Conservation (phyloP, 2,888 invertebrate genomes). For the Drosophila paramelanica region DNA sequence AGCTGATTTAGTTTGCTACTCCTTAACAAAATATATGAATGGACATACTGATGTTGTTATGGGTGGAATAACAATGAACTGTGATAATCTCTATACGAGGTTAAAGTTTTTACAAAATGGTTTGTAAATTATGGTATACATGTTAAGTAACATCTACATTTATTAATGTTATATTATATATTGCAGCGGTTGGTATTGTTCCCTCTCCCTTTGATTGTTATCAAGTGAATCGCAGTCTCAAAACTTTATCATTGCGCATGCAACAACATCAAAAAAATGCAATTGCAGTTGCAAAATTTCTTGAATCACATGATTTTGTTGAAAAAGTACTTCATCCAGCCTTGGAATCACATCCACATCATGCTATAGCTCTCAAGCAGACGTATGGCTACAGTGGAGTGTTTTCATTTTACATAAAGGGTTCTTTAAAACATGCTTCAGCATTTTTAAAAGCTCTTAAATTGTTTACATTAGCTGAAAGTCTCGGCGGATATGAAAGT, state of each 20-base stretch:
- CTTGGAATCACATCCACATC: constrained; percentile 94
- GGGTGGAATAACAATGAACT: constrained; percentile 93
- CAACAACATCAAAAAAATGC: constrained; percentile 93
- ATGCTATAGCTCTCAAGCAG: constrained; percentile 92
- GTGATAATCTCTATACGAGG: constrained; percentile 89
- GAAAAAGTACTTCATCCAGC: constrained; percentile 94
- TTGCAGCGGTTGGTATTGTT: constrained; percentile 89
- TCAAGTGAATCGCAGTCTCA: constrained; percentile 95
- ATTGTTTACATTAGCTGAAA: constrained; percentile 95
- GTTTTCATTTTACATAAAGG: constrained; percentile 94
- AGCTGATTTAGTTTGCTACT: constrained; percentile 96
- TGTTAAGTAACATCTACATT: too few relatives aligned
- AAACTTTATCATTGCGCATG: constrained; percentile 97
- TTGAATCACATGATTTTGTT: constrained; percentile 92
- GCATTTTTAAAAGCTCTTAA: constrained; percentile 91
- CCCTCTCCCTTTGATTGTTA: constrained; percentile 99
- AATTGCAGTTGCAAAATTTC: constrained; percentile 91
- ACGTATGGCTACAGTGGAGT: constrained; percentile 96
- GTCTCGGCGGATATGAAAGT: constrained; percentile 97
- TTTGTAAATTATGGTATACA: constrained; percentile 82
- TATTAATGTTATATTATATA: background rate
- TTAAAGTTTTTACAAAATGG: constrained; percentile 95
- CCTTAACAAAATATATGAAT: constrained; percentile 98
- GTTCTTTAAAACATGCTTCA: constrained; percentile 89
- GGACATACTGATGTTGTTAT: constrained; percentile 99